Evolutionary conservation across 35 echinoderm and acorn worm genomes (phyloP).

Genomic region (Anneissia japonica): DNA sequence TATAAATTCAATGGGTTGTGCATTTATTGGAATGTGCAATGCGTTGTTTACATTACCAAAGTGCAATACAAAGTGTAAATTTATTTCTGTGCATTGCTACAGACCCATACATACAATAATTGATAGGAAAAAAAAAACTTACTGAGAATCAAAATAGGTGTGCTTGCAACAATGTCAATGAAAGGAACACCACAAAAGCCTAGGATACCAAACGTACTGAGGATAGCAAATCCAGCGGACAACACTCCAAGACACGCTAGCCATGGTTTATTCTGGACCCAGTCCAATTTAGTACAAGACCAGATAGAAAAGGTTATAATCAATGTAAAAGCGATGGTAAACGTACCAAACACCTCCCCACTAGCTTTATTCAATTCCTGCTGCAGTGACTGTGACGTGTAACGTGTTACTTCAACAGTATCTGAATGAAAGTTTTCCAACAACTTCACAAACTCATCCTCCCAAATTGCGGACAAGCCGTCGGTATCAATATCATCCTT

Average conservation of each 20-base stretch:
- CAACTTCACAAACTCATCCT: neutral
- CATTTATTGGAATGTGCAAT: too few relatives aligned
- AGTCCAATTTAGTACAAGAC: slow-evolving; percentile 15
- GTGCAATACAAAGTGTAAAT: too few relatives aligned
- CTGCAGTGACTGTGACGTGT: slow-evolving; percentile 12
- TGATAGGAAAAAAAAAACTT: too few relatives aligned
- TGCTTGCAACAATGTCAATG: slow-evolving; percentile 13
- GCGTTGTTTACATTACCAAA: too few relatives aligned
- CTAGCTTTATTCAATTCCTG: slow-evolving; percentile 13
- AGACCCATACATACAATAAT: too few relatives aligned
- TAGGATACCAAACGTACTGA: slow-evolving; percentile 2
- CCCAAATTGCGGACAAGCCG: neutral
- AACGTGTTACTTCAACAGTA: neutral
- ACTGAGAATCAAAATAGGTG: slow-evolving; percentile 49
- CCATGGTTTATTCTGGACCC: slow-evolving; percentile 19
- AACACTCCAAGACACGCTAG: slow-evolving; percentile 10
- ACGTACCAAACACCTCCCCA: neutral
- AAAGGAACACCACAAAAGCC: neutral
- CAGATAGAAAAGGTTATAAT: slow-evolving; percentile 10
- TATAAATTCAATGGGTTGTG: too few relatives aligned
- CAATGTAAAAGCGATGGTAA: slow-evolving; percentile 5
- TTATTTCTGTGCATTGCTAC: too few relatives aligned
- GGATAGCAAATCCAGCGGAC: slow-evolving; percentile 10
- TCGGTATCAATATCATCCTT: neutral
- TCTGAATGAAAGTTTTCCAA: neutral